Conservation (phyloP, 2,797 vertebrate genomes). For the Tragelaphus oryx region DNA sequence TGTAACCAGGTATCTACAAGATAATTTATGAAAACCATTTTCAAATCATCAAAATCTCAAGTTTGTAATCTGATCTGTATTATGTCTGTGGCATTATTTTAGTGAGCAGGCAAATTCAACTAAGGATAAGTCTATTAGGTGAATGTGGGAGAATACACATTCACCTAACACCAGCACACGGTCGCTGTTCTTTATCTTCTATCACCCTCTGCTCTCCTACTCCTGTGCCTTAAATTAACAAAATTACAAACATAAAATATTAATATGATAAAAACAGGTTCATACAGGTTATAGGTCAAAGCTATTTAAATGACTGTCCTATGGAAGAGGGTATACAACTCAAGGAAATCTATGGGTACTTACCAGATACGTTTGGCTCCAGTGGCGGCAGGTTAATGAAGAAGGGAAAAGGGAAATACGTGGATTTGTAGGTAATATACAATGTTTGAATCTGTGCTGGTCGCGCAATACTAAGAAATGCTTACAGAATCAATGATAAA, state of each 20-base stretch:
- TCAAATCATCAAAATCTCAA: slow-evolving; percentile 29
- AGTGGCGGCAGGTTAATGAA: slow-evolving; percentile 62
- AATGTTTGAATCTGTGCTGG: slow-evolving; percentile 54
- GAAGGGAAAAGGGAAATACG: slow-evolving; percentile 70
- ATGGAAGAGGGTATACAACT: slow-evolving; percentile 39
- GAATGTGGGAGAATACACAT: neutral
- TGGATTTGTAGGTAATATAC: slow-evolving; percentile 56
- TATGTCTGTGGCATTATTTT: neutral
- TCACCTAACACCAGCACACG: neutral
- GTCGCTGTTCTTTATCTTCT: slow-evolving; percentile 4
- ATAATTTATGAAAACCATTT: neutral
- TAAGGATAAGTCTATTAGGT: neutral
- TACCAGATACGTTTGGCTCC: slow-evolving; percentile 70
- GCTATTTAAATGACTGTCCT: slow-evolving; percentile 33
- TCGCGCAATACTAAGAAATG: slow-evolving; percentile 51
- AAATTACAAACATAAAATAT: neutral
- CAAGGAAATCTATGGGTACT: slow-evolving; percentile 63
- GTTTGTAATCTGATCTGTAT: neutral
- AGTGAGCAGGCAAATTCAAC: neutral
- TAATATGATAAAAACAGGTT: slow-evolving; percentile 31
- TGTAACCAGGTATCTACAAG: neutral
- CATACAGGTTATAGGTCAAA: neutral
- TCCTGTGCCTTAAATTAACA: slow-evolving; percentile 11
- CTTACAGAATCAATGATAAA: slow-evolving; percentile 47
- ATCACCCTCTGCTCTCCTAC: neutral